A percentile compares a stretch with the other conserved stretches of the same genome.
Conservation (phyloP, 2,113 vertebrate species). For the Clarias magur region DNA sequence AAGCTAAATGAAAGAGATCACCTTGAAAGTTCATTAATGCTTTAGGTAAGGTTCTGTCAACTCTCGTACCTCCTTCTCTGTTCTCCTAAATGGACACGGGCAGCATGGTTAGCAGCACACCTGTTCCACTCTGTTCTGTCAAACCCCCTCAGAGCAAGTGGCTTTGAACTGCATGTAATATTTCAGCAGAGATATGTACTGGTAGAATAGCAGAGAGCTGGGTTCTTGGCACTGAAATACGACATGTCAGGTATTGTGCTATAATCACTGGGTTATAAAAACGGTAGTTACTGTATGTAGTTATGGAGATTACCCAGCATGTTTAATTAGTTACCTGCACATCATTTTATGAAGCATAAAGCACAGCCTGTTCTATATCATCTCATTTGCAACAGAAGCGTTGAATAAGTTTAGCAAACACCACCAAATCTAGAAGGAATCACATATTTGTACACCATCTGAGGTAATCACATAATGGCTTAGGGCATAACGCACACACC, state of each 20-base stretch:
- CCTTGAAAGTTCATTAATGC: conserved; percentile 15
- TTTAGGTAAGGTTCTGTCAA: conserved; percentile 5
- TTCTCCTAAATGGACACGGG: conserved; percentile 11
- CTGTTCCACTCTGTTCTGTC: conserved; percentile 18
- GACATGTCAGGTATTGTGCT: not conserved
- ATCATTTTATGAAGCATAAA: no score
- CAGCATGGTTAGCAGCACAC: conserved; percentile 23
- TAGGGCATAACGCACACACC: no score
- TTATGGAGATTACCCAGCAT: no score
- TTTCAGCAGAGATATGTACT: not conserved
- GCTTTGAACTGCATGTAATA: conserved; percentile 31
- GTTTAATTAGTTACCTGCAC: no score
- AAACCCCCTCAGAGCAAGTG: conserved; percentile 13
- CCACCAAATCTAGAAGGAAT: no score
- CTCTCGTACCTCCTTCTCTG: conserved; percentile 11
- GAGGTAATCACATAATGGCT: no score
- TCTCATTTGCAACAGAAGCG: no score
- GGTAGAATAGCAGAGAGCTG: not conserved
- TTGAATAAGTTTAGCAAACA: no score
- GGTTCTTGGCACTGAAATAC: not conserved
- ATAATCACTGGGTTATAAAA: not conserved
- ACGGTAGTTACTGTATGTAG: not conserved
- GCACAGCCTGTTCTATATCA: no score
- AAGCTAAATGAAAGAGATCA: conserved; percentile 13
- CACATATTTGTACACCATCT: no score